phyloP scores from a whole-genome alignment of 2,888 invertebrate species.

The Drosophila hamatofila region DNA sequence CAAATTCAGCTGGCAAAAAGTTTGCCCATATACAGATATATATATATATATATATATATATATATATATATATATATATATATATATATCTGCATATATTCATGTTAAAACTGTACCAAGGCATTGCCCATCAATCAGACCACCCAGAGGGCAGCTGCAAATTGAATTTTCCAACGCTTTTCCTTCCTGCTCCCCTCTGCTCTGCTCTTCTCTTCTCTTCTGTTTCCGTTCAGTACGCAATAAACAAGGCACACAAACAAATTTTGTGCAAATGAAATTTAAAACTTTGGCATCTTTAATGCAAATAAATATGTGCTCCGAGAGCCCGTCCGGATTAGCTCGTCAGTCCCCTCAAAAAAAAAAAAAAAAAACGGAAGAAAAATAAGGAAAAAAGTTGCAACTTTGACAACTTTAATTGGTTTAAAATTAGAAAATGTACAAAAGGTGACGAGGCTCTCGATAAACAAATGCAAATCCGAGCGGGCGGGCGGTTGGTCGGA shows the following conservation, averaged over 20 bases:
- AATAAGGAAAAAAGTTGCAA: slow-evolving; percentile 42
- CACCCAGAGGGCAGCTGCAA: slow-evolving; percentile 55
- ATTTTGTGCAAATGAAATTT: slow-evolving; percentile 68
- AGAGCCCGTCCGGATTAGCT: slow-evolving; percentile 60
- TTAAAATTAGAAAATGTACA: slow-evolving; percentile 68
- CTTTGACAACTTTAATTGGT: slow-evolving; percentile 78
- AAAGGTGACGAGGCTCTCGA: slow-evolving; percentile 29
- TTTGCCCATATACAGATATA: slow-evolving; percentile 11
- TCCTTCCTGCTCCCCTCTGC: background rate
- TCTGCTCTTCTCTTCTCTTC: background rate
- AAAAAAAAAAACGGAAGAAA: background rate
- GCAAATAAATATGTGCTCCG: slow-evolving; percentile 68
- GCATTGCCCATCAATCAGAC: slow-evolving; percentile 60
- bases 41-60: background rate
- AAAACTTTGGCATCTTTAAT: slow-evolving; percentile 77
- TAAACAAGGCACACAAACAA: slow-evolving; percentile 30
- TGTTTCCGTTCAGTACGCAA: background rate
- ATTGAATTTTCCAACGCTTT: slow-evolving; percentile 61
- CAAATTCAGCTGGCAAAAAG: slow-evolving; percentile 44
- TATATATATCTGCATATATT: slow-evolving; percentile 1
- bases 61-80: background rate
- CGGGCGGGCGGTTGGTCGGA: background rate
- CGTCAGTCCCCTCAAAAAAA: slow-evolving; percentile 29
- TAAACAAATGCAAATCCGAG: slow-evolving; percentile 56
- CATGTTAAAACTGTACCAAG: slow-evolving; percentile 12